A percentile compares a stretch with the other conserved stretches of the same genome.
Conservation (phyloP, 2,113 vertebrate species). For the Eupsittula cactorum region DNA sequence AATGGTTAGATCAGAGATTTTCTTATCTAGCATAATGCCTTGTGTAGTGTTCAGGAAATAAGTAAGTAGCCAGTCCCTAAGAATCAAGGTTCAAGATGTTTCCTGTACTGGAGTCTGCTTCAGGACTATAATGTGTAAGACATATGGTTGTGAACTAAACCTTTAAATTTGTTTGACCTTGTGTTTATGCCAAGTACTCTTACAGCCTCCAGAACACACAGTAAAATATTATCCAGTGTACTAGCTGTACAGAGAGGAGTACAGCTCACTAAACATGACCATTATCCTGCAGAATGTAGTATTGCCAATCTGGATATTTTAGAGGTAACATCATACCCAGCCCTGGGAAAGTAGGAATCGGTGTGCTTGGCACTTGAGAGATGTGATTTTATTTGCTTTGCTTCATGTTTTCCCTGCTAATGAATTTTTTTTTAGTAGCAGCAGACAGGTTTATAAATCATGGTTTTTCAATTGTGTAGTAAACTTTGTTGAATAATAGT, state of each 20-base stretch:
- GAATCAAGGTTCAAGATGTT: neutral
- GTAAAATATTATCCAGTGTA: neutral
- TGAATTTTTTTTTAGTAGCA: neutral
- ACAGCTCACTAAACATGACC: neutral
- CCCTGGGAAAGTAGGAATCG: neutral
- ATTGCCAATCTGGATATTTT: neutral
- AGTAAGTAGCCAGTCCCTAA: neutral
- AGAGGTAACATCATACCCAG: neutral
- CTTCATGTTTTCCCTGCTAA: neutral
- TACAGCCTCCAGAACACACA: neutral
- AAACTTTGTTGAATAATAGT: neutral
- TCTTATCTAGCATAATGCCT: neutral
- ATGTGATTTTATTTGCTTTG: neutral
- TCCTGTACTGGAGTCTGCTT: neutral
- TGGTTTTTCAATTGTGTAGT: neutral
- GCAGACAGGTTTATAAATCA: neutral
- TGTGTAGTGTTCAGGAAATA: neutral
- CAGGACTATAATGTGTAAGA: neutral
- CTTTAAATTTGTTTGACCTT: neutral
- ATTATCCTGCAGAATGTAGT: neutral
- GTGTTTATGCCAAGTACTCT: neutral
- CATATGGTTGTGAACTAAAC: neutral
- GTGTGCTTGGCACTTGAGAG: neutral
- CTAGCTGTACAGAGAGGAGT: neutral
- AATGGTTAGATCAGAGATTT: neutral